phyloP scores from a whole-genome alignment of 2,888 invertebrate species.

The Enchytraeus crypticus region DNA sequence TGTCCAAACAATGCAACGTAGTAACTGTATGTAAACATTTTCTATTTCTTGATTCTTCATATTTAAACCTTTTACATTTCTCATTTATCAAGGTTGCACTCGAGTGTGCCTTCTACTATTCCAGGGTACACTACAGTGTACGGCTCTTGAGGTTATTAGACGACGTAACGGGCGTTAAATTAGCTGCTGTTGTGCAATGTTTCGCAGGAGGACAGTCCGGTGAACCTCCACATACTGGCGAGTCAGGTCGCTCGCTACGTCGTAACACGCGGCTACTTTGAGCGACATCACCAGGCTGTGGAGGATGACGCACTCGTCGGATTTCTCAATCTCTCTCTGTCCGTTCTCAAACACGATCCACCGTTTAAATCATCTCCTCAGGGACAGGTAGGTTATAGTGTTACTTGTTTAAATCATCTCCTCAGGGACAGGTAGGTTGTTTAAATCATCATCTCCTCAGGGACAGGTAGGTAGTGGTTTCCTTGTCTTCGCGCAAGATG shows the following conservation, averaged over 20 bases:
- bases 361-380: slow-evolving; percentile 72
- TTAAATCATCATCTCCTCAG: slow-evolving; percentile 63
- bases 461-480: too few species aligned
- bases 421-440: slow-evolving; percentile 60
- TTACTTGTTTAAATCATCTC: slow-evolving; percentile 63
- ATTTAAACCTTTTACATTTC: too few species aligned
- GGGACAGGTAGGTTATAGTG: slow-evolving; percentile 53
- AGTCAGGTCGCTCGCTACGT: slow-evolving; percentile 65
- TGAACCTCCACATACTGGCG: slow-evolving; percentile 65
- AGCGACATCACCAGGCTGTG: slow-evolving; percentile 68
- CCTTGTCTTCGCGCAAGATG: too few species aligned
- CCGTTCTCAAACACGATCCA: slow-evolving; percentile 77
- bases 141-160: too few species aligned
- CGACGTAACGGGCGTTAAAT: too few species aligned
- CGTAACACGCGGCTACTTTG: slow-evolving; percentile 68
- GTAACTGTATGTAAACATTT: too few species aligned
- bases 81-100: too few species aligned
- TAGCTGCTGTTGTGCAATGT: too few species aligned
- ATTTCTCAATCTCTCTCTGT: slow-evolving; percentile 73
- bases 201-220: slow-evolving; percentile 29
- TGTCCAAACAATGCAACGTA: too few species aligned
- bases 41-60: too few species aligned
- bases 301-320: slow-evolving; percentile 88
- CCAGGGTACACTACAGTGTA: too few species aligned
- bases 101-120: too few species aligned